These are phyloP conservation scores for Clarias batrachus DNA, from an alignment of 2,113 vertebrate genomes.

Conservation along the genomic window DNA sequence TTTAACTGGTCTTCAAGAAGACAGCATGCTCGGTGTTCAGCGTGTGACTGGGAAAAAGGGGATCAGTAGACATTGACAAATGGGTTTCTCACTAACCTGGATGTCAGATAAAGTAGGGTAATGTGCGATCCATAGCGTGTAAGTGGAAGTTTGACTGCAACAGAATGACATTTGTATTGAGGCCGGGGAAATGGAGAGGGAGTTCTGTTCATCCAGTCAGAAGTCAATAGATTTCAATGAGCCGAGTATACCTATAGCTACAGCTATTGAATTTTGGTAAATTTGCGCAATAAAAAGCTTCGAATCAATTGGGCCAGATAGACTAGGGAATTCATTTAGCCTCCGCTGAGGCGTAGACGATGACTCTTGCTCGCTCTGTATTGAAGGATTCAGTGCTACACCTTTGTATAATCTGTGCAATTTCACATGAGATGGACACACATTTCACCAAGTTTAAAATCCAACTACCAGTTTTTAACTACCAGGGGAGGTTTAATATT, in stretches of 20 bases:
- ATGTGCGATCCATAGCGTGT: neutral
- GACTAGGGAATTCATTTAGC: slow-evolving; percentile 1
- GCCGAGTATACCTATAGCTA: slow-evolving; percentile 18
- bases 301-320: slow-evolving; percentile 26
- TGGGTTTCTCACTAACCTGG: neutral
- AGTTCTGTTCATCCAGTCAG: slow-evolving; percentile 23
- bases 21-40: neutral
- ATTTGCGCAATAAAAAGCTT: slow-evolving; percentile 41
- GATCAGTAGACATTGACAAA: slow-evolving; percentile 9
- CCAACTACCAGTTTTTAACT: neutral
- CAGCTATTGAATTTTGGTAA: slow-evolving; percentile 45
- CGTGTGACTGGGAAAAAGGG: neutral
- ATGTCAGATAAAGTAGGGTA: slow-evolving; percentile 9
- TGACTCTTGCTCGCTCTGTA: neutral
- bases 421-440: neutral
- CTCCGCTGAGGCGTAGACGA: neutral
- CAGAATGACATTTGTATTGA: slow-evolving; percentile 22
- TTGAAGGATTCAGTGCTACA: neutral
- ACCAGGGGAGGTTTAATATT: neutral
- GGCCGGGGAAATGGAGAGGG: slow-evolving; percentile 10
- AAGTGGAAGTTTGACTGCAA: neutral
- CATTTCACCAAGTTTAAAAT: neutral
- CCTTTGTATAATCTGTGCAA: neutral
- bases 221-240: slow-evolving; percentile 45
- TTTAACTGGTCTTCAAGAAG: neutral